Evolutionary conservation across 2,888 invertebrate genomes (phyloP).

Genomic region (Abscondita cerata): DNA sequence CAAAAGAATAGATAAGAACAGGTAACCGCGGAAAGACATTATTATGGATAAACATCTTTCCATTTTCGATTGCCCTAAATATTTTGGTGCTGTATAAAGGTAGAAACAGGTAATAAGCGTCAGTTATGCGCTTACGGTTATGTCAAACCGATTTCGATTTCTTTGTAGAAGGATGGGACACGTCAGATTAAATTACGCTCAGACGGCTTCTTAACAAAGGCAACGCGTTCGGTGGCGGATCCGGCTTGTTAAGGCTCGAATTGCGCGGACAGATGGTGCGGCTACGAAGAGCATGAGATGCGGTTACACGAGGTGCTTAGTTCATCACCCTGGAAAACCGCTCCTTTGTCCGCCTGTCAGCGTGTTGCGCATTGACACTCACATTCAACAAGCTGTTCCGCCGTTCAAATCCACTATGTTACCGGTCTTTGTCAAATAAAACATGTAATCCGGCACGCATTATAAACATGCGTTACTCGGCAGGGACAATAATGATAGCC

Average conservation of each 20-base stretch:
- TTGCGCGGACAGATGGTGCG: slow-evolving; percentile 43
- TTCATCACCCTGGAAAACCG: slow-evolving; percentile 59
- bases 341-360: slow-evolving; percentile 58
- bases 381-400: slow-evolving; percentile 55
- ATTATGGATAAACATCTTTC: slow-evolving; percentile 1
- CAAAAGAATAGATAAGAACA: slow-evolving; percentile 7
- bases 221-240: slow-evolving; percentile 44
- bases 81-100: slow-evolving; percentile 19
- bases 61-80: slow-evolving; percentile 18
- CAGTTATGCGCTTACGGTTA: slow-evolving; percentile 35
- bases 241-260: slow-evolving; percentile 43
- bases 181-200: slow-evolving; percentile 40
- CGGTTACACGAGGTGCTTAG: slow-evolving; percentile 56
- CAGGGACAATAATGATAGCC: slow-evolving; percentile 50
- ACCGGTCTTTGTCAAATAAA: slow-evolving; percentile 52
- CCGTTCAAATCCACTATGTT: slow-evolving; percentile 45
- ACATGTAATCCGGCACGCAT: slow-evolving; percentile 56
- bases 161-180: slow-evolving; percentile 35
- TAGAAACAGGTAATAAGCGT: slow-evolving; percentile 30
- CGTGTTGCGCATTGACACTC: slow-evolving; percentile 55
- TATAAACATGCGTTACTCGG: slow-evolving; percentile 51
- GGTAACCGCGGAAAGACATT: neutral
- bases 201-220: slow-evolving; percentile 39
- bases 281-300: slow-evolving; percentile 48
- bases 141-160: slow-evolving; percentile 35